Evolutionary conservation across 2,888 invertebrate species (phyloP), one percentile per base, ranked within the genome.

Genomic region (Tachina lurida): DNA sequence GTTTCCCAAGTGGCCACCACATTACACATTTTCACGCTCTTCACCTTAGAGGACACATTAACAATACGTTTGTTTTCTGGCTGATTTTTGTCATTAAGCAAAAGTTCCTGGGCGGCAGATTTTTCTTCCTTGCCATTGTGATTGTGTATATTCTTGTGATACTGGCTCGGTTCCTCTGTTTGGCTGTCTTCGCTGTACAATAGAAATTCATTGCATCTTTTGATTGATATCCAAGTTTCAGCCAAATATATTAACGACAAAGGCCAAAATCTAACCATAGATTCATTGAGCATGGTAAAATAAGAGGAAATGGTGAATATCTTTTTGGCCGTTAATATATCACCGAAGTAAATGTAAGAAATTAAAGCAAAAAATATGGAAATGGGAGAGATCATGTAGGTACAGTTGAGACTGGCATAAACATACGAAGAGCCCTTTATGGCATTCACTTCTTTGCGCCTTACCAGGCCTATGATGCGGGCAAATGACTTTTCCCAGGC

Each of bases 401-500:
- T 95, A 0, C 96, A 95, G 89, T 95, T 94, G 88, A 95, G 94
- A 0, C 95, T 94, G 0, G 96, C 96, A 60, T 95, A 94, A 0
- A 96, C 94, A 92, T 95, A 95, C 0, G 95, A 94, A 86, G 95
- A 95, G 81, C 95, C 94, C 76, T 94, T 94, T 54, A 96, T 95
- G 0, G 95, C 94, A 78, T 94, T 94, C 90, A 96, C 95, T 93
- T 96, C 96, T 91, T 95, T 95, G 87, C 95, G 94, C 88, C 98
- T 94, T 0, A 97, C 95, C 49, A 94, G 93, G 8, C 95, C 95
- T 5, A 98, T 95, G 45, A 97, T 94, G 41, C 94, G 93, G 0
- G 95, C 95, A 90, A 97, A 97, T 0, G 96, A 96, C 54, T 95
- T 95, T 91, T 97, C 97, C 96, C 97, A 97, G 0, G 96, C 96